Evolutionary conservation across 2,888 invertebrate genomes (phyloP), one percentile per base, ranked within the genome.

Genomic region (Trileptium ribeirensis): DNA sequence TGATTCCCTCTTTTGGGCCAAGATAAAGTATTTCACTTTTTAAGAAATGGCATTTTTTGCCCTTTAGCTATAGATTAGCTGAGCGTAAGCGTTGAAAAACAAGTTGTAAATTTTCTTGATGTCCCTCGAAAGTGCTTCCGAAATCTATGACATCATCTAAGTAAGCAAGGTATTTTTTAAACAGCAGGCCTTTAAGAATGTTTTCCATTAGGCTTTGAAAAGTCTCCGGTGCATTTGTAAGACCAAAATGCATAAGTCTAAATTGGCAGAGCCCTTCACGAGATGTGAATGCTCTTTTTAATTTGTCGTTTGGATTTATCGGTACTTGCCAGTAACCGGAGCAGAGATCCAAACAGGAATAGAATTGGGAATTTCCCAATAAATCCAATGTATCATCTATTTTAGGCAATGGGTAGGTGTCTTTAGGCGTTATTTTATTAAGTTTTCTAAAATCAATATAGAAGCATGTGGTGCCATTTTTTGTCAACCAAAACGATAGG

Each of bases 231-330:
- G 82, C 82, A 34, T 82, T 83, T 1, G 82, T 81, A 0, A 85
- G 75, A 3, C 84, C 83, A 78, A 83, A 85, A 0, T 81, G 80
- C 81, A 85, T n/a, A n/a, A n/a, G n/a, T 1, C 81, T 82, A 78
- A 81, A 84, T 64, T 85, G 80, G 36, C 67, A 85, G 29, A 83
- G 82, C 1, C 85, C 82, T 15, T 24, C 15, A 31, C 79, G 67
- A 2, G 84, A 80, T 1, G 70, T 70, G 67, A 84, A 84, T n/a
- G 83, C 83, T 40, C 83, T 83, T 31, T 84, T 70, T 19, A 40
- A n/a, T 40, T 82, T 83, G 39, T 84, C 83, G 24, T 79, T 37
- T 79, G 80, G 80, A 19, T 34, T 37, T 1, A 84, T 39, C 33
- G 37, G 33, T 0, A 83, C n/a, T 70, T 83, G 80, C 78, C 79